Base-by-base conservation (phyloP, 2,888 invertebrate genomes). In the Drosophila rellima region DNA sequence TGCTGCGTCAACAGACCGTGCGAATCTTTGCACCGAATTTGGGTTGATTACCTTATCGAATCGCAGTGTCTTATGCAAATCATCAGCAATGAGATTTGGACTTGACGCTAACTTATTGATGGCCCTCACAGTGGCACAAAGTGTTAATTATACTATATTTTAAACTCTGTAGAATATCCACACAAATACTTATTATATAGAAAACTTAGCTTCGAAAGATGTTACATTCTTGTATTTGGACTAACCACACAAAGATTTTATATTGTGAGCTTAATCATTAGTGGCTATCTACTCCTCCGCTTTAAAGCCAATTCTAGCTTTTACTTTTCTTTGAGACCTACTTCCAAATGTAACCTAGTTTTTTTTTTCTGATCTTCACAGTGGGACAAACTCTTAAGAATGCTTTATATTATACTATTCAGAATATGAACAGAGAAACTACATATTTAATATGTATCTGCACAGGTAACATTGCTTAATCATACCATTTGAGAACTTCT, bases 21-120 rank as follows among this genome's bases (percentile, higher is more conserved):
- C 85, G 83, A 81, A 78, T 85, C 59, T 82, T 78, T 66, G 65
- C 74, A 35, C 59, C 42, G 70, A 72, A 81, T 78, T 76, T 74
- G 57, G 77, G 71, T 64, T 83, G 74, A 80, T 59, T 65, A 67
- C 56, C 70, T 71, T 57, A 80, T 80, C 33, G 56, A 48, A 60
- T 42, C 52, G 56, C 51, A 20, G 29, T 61, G 48, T 64, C 64
- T 62, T 62, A 76, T 76, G 72, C 77, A 78, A 80, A 76, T 68
- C 31, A 50, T 40, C 39, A 37, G 40, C 35, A 60, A 35, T 67
- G 44, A 54, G 66, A n/a, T 54, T 50, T 62, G 54, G 37, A 51
- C 31, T 17, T 56, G 45, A 39, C 57, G 51, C 37, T 61, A 23
- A 66, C 44, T 60, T 44, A 57, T 57, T 57, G 54, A 18, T 15